Conservation (phyloP, 1,140 invertebrate species). For the Sarcophaga bullata region DNA sequence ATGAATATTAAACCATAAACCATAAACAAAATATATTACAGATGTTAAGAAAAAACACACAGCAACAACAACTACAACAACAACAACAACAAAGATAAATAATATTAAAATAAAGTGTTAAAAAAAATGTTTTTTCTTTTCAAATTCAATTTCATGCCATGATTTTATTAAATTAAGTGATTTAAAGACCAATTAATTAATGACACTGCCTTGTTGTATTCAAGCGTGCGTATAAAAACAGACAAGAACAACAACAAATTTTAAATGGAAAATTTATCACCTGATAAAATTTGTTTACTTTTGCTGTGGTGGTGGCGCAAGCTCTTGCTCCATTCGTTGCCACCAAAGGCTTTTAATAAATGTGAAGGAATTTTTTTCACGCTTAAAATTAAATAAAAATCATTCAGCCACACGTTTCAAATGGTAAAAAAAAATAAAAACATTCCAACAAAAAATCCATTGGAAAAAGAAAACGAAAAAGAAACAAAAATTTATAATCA, state of each 20-base stretch:
- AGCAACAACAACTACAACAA: too few relatives aligned
- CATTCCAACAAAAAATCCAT: not conserved
- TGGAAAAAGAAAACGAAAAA: conserved; percentile 12
- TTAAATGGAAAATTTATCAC: conserved; percentile 22
- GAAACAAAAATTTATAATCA: not conserved
- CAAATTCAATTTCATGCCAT: not conserved
- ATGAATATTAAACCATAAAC: not conserved
- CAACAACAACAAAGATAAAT: not conserved
- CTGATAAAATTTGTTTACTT: not conserved
- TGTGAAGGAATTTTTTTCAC: not conserved
- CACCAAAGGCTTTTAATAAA: not conserved
- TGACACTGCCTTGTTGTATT: not conserved
- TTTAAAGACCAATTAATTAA: conserved; percentile 34
- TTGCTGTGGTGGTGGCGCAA: not conserved
- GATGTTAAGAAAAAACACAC: too few relatives aligned
- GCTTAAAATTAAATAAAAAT: conserved; percentile 30
- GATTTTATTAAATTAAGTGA: conserved; percentile 15
- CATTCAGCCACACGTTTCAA: conserved; percentile 6
- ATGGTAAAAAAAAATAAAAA: not conserved
- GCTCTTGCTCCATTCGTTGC: not conserved
- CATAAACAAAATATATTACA: not conserved
- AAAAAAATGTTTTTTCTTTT: not conserved
- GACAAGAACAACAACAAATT: not conserved
- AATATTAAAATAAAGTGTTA: not conserved
- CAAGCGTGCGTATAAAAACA: not conserved